Evolutionary conservation across 1,140 invertebrate genomes (phyloP).

Genomic region (Plectrocnemia conspersa): DNA sequence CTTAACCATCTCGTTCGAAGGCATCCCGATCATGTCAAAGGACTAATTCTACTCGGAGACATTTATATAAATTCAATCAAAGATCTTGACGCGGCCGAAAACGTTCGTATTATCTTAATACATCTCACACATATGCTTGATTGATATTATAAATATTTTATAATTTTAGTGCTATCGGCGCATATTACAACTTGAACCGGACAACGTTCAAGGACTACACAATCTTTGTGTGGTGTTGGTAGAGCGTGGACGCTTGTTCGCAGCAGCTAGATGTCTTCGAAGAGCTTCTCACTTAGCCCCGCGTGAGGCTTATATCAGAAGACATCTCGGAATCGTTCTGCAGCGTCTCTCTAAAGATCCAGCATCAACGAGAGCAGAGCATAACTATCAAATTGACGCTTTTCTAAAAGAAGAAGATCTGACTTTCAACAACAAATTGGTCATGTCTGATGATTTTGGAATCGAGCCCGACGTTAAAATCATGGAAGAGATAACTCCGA

Average conservation of each 20-base stretch:
- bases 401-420: conserved; percentile 33
- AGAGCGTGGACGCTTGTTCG: conserved; percentile 76
- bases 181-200: conserved; percentile 81
- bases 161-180: conserved; percentile 77
- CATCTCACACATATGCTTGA: not conserved
- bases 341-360: conserved; percentile 55
- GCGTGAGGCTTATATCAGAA: conserved; percentile 82
- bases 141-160: conserved; percentile 23
- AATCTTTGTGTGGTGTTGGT: conserved; percentile 95
- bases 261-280: conserved; percentile 79
- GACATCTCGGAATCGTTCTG: conserved; percentile 82
- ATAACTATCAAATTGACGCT: conserved; percentile 32
- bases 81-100: conserved; percentile 87
- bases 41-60: conserved; percentile 88
- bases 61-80: conserved; percentile 96
- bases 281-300: conserved; percentile 76
- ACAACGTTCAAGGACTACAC: conserved; percentile 91
- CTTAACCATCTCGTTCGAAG: conserved; percentile 86
- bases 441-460: conserved; percentile 26
- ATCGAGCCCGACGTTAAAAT: conserved; percentile 18
- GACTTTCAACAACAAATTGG: conserved; percentile 22
- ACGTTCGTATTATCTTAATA: conserved; percentile 55
- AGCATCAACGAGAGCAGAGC: conserved; percentile 14
- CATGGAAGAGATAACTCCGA: conserved; percentile 13
- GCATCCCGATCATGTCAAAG: conserved; percentile 93